phyloP scores from a whole-genome alignment of 2,888 invertebrate species.

The Gonocerus acuteangulatus region DNA sequence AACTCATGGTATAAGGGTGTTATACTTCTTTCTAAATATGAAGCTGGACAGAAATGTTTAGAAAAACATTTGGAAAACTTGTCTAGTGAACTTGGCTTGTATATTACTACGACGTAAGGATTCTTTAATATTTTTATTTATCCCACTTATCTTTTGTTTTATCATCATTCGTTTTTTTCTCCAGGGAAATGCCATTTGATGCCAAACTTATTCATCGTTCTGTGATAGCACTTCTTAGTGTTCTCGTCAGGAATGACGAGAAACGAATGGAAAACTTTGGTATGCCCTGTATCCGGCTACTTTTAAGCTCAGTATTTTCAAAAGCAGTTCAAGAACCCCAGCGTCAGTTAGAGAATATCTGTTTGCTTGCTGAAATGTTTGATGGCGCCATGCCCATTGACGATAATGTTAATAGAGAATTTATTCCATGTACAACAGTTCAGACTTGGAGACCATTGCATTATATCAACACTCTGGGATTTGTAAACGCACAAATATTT shows the following conservation, averaged over 20 bases:
- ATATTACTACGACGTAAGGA: background rate
- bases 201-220: background rate
- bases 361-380: conserved; percentile 5
- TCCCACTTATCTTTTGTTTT: background rate
- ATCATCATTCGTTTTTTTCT: background rate
- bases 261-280: background rate
- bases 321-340: conserved; percentile 5
- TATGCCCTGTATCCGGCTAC: background rate
- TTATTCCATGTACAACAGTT: background rate
- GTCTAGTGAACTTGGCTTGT: background rate
- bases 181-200: conserved; percentile 10
- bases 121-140: background rate
- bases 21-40: background rate
- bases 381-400: conserved; percentile 6
- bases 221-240: background rate
- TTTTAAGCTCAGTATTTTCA: background rate
- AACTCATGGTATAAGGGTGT: conserved; percentile 14
- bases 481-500: conserved; percentile 1
- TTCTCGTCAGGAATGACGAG: conserved; percentile 6
- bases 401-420: background rate
- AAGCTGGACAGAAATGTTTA: background rate
- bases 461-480: conserved; percentile 6
- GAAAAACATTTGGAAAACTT: conserved; percentile 4
- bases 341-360: conserved; percentile 10
- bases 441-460: conserved; percentile 21